phyloP scores from a whole-genome alignment of 35 echinoderm and acorn worm species.

The Lytechinus pictus region DNA sequence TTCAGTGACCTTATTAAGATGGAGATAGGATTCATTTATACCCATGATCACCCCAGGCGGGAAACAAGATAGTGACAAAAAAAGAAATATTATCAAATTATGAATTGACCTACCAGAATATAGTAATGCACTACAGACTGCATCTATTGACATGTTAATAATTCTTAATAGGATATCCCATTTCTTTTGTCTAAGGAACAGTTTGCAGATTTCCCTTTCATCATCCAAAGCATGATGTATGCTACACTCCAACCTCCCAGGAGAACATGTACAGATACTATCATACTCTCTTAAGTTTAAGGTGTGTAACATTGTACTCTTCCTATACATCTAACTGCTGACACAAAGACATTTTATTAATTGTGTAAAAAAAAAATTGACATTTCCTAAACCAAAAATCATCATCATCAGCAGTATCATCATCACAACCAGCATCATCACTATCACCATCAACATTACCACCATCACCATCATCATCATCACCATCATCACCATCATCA shows the following conservation, averaged over 20 bases:
- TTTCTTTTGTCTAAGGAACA: too few species aligned
- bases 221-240: too few species aligned
- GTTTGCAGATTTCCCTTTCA: too few species aligned
- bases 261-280: too few species aligned
- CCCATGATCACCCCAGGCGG: background rate
- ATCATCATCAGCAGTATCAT: background rate
- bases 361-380: too few species aligned
- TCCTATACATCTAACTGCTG: too few species aligned
- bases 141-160: background rate
- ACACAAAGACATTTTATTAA: too few species aligned
- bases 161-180: background rate
- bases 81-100: background rate
- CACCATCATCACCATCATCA: constrained; percentile 1
- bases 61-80: background rate
- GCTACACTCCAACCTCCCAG: too few species aligned
- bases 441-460: background rate
- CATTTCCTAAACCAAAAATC: background rate
- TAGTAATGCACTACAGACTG: background rate
- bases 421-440: background rate
- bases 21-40: background rate
- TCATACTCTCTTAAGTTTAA: too few species aligned
- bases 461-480: background rate
- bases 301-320: too few species aligned
- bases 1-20: background rate
- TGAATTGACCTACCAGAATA: background rate